These are phyloP conservation scores for Glareola pratincola DNA, from an alignment of 2,113 vertebrate genomes.

Conservation along the genomic window DNA sequence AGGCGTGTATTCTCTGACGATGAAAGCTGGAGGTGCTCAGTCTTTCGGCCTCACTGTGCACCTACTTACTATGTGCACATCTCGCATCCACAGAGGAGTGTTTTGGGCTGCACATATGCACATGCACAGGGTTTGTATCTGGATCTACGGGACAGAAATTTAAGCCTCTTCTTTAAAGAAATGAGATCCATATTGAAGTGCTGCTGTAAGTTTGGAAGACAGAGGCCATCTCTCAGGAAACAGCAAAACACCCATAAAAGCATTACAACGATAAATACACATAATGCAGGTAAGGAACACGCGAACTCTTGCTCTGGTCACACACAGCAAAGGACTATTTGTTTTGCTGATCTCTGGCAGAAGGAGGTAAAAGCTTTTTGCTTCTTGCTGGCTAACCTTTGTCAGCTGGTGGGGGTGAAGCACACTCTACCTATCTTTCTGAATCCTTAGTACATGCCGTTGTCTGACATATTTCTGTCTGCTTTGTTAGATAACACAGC, in stretches of 20 bases:
- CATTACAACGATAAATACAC: not conserved
- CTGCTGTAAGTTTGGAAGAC: not conserved
- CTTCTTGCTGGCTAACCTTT: not conserved
- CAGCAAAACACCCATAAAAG: not conserved
- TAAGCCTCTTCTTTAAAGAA: not conserved
- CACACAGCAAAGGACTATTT: not conserved
- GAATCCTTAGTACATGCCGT: not conserved
- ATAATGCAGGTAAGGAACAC: not conserved
- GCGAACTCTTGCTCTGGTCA: not conserved
- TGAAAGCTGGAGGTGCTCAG: not conserved
- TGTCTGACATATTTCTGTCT: not conserved
- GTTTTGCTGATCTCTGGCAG: not conserved
- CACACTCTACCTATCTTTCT: not conserved
- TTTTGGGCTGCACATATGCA: not conserved
- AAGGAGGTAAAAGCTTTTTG: not conserved
- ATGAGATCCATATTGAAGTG: not conserved
- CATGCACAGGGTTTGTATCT: not conserved
- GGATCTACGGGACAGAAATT: not conserved
- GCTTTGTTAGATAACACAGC: not conserved
- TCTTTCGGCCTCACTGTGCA: not conserved
- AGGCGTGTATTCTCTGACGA: not conserved
- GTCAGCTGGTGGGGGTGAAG: not conserved
- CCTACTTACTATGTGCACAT: not conserved
- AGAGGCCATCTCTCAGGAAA: not conserved
- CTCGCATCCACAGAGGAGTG: rapidly evolving